phyloP scores from a whole-genome alignment of 2,113 vertebrate genomes.

The Romanogobio albipinnatus region DNA sequence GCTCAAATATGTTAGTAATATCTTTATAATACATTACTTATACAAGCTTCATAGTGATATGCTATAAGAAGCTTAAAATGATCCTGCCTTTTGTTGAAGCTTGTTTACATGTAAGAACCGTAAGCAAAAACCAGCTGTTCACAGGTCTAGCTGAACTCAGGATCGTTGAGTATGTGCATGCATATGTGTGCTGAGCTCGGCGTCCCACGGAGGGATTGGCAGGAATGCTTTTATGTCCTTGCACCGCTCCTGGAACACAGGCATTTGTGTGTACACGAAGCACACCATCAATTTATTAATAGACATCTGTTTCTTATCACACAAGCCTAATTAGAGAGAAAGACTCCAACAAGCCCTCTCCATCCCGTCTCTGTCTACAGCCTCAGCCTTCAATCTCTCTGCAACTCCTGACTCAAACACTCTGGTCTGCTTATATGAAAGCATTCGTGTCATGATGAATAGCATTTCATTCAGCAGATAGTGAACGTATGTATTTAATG shows the following conservation, averaged over 20 bases:
- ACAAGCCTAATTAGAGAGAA: slow-evolving; percentile 69
- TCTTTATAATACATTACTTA: not conserved
- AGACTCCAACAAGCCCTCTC: slow-evolving; percentile 12
- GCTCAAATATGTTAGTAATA: not conserved
- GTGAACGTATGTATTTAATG: not conserved
- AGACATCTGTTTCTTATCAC: slow-evolving; percentile 73
- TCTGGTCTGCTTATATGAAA: slow-evolving; percentile 1
- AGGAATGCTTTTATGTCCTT: slow-evolving; percentile 70
- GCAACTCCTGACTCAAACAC: not conserved
- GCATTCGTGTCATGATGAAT: not conserved
- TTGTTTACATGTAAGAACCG: not conserved
- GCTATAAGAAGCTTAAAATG: not conserved
- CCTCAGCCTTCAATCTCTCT: not conserved
- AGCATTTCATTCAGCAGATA: not conserved
- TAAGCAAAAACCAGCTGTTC: slow-evolving; percentile 21
- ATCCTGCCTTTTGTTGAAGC: not conserved
- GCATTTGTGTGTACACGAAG: slow-evolving; percentile 67
- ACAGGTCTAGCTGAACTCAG: slow-evolving; percentile 13
- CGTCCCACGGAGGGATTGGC: slow-evolving; percentile 37
- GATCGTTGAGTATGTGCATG: slow-evolving; percentile 41
- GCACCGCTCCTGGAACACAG: slow-evolving; percentile 60
- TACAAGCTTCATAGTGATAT: not conserved
- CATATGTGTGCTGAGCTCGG: slow-evolving; percentile 23
- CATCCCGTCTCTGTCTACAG: not conserved
- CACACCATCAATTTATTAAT: slow-evolving; percentile 71